Percentiles rank a stretch among this genome's conserved stretches.
Conservation (phyloP, 1,140 invertebrate species). For the Brachionus rotundiformis region DNA sequence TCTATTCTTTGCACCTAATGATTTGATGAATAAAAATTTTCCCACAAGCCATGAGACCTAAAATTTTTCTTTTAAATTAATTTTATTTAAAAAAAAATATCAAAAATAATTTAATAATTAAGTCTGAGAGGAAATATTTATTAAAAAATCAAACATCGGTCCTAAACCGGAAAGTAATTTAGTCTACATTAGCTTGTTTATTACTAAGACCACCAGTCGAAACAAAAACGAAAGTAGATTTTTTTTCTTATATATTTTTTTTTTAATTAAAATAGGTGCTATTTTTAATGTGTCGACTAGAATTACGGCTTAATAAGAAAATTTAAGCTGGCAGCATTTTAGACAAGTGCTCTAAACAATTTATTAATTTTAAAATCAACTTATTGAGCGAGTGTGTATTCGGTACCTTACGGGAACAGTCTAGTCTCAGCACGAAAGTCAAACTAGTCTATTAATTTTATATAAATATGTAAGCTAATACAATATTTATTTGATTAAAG, state of each 20-base stretch:
- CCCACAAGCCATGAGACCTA: not conserved
- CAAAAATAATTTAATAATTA: not conserved
- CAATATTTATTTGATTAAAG: constrained; percentile 41
- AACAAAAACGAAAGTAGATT: constrained; percentile 1
- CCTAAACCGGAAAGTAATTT: not conserved
- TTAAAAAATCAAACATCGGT: not conserved
- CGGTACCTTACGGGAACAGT: constrained; percentile 5
- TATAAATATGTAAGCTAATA: constrained; percentile 42
- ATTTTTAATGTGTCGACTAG: not conserved
- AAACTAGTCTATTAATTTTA: not conserved
- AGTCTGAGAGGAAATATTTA: not conserved
- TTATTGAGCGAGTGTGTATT: constrained; percentile 7
- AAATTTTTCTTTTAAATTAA: not conserved
- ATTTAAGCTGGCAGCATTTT: not conserved
- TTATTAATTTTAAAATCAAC: not conserved
- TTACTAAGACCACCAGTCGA: constrained; percentile 23
- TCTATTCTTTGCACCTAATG: constrained; percentile 7
- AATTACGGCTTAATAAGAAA: not conserved
- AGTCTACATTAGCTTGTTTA: not conserved
- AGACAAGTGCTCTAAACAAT: constrained; percentile 4
- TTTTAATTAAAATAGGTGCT: not conserved
- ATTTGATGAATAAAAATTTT: not conserved
- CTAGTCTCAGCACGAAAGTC: constrained; percentile 33
- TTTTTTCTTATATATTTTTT: constrained; percentile 9
- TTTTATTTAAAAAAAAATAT: not conserved